Evolutionary conservation across 2,797 vertebrate genomes (phyloP).

Genomic region (Dryobates pubescens): DNA sequence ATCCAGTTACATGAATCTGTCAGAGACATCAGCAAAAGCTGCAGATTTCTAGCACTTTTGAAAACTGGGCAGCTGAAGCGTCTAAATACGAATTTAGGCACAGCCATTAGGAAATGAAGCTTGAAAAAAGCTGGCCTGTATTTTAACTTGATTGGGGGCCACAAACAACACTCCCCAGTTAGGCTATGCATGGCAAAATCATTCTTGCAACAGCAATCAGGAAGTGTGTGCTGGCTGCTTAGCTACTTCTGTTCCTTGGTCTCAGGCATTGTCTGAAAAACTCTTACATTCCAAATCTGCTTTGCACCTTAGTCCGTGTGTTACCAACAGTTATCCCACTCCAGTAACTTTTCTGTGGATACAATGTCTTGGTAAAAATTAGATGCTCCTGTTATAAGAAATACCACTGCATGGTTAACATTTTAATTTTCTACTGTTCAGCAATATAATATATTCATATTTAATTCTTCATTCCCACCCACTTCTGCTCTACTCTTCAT

Average conservation of each 20-base stretch:
- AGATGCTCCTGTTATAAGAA: neutral
- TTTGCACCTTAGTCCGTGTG: neutral
- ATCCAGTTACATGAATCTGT: neutral
- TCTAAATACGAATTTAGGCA: neutral
- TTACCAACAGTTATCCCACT: neutral
- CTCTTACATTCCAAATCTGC: neutral
- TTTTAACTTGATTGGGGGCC: neutral
- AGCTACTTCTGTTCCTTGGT: neutral
- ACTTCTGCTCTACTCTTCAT: slow-evolving; percentile 42
- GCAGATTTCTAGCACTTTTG: neutral
- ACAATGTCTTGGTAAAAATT: neutral
- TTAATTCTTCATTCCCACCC: slow-evolving; percentile 37
- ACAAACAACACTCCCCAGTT: neutral
- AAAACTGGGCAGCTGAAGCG: slow-evolving; percentile 3
- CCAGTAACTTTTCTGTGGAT: neutral
- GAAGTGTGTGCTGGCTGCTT: neutral
- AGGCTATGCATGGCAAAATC: neutral
- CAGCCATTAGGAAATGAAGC: neutral
- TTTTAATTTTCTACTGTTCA: slow-evolving; percentile 37
- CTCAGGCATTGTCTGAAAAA: slow-evolving; percentile 8
- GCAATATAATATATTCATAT: neutral
- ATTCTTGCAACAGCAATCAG: neutral
- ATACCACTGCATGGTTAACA: slow-evolving; percentile 9
- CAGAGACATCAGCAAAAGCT: neutral
- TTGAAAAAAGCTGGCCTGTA: neutral